Percentiles rank a stretch among this genome's conserved stretches.
These are phyloP conservation scores for Romanogobio albipinnatus DNA, from an alignment of 2,113 vertebrate genomes.

Conservation along the genomic window DNA sequence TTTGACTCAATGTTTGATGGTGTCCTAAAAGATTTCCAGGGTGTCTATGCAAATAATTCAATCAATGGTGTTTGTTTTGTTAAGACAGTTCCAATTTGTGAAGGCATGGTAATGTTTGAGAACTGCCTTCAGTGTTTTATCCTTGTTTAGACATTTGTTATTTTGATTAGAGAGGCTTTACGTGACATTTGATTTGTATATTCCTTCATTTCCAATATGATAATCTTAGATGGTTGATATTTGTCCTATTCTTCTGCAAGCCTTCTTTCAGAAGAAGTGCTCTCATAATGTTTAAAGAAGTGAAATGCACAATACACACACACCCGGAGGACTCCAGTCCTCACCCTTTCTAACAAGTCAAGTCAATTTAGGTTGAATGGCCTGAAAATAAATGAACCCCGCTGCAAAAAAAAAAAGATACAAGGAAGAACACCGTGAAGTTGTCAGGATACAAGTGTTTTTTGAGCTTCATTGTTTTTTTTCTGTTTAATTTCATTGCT, in stretches of 20 bases:
- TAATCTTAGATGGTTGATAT: background rate
- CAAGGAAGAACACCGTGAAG: constrained; percentile 47
- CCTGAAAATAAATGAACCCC: constrained; percentile 70
- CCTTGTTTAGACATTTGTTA: background rate
- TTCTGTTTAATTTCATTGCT: background rate
- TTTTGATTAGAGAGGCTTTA: constrained; percentile 18
- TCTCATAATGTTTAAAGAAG: constrained; percentile 73
- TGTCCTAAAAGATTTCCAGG: constrained; percentile 5
- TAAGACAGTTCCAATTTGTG: constrained; percentile 6
- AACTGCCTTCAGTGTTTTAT: background rate
- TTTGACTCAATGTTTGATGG: background rate
- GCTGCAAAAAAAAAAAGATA: constrained; percentile 47
- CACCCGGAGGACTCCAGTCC: constrained; percentile 60
- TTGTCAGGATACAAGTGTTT: constrained; percentile 53
- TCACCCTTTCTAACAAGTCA: constrained; percentile 23
- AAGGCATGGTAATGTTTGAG: background rate
- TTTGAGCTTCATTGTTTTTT: constrained; percentile 17
- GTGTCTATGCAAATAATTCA: constrained; percentile 24
- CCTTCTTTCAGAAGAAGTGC: constrained; percentile 66
- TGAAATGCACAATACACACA: constrained; percentile 73
- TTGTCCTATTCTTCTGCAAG: background rate
- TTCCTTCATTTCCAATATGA: background rate
- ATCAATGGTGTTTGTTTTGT: constrained; percentile 5
- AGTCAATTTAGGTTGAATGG: constrained; percentile 60
- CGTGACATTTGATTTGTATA: background rate